Evolutionary conservation across 2,113 vertebrate species (phyloP).

Genomic region (Callionymus lyra): DNA sequence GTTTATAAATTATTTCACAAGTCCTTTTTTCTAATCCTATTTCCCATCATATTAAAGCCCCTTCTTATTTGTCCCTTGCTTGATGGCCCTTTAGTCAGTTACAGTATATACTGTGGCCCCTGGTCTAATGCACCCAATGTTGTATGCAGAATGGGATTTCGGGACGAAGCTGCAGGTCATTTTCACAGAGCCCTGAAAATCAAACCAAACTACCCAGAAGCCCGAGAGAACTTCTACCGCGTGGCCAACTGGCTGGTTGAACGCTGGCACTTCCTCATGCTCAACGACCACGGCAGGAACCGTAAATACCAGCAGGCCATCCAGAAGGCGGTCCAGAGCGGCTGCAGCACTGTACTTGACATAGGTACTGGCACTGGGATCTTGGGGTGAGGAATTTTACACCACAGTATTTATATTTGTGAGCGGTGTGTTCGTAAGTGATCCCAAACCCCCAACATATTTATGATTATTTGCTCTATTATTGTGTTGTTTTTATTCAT

Average conservation of each 20-base stretch:
- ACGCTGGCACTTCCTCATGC: constrained; percentile 98
- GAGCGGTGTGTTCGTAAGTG: background rate
- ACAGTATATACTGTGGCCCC: no score
- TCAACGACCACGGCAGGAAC: constrained; percentile 87
- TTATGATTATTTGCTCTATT: background rate
- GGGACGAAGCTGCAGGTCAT: constrained; percentile 93
- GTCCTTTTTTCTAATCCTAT: no score
- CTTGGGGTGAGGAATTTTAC: constrained; percentile 71
- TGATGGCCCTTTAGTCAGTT: no score
- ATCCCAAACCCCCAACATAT: background rate
- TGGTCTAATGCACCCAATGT: no score
- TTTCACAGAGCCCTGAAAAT: constrained; percentile 92
- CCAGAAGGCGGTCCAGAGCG: constrained; percentile 73
- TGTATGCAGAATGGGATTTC: constrained; percentile 82
- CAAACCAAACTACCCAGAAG: constrained; percentile 82
- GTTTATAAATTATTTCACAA: no score
- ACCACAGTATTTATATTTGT: background rate
- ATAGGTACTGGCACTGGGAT: constrained; percentile 96
- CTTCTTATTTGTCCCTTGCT: no score
- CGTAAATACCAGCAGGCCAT: constrained; percentile 84
- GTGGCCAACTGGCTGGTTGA: constrained; percentile 98
- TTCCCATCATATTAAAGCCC: no score
- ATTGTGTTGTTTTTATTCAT: background rate
- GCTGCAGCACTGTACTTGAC: constrained; percentile 83
- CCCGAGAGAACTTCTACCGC: constrained; percentile 93